Base-by-base conservation (phyloP, 2,113 vertebrate species). In the Ovis aries region DNA sequence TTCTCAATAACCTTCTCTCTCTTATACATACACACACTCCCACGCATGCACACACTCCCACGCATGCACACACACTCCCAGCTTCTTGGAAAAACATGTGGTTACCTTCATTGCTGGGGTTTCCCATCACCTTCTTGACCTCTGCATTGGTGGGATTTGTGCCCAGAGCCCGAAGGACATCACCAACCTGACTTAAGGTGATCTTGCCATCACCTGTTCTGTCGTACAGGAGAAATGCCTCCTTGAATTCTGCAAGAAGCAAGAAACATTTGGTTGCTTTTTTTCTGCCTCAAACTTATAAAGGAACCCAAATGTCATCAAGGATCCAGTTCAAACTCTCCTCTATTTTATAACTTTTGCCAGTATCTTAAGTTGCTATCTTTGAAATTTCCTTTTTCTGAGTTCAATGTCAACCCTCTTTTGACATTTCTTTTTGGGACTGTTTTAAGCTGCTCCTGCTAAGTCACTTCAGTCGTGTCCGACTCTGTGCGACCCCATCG, bases 201-300 rank as follows among this genome's bases (percentile, higher is more conserved):
- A 99, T 99, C 98, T 99, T 99, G 99, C 48, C 97, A 96, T 99
- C 99, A 67, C 99, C 99, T 90, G 99, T 99, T 99, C 99, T 99
- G 99, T 99, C 99, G 92, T 99, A 99, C 98, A 99, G 99, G 98
- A 99, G 99, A 97, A 99, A 99, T 11, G 99, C 99, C 99, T 99
- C 99, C 99, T 99, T 99, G 99, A 99, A 99, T 95, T 99, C 99
- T 99, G 99, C 45, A 98, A 97, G 85, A 98, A 96, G 78, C 98
- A 88, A 98, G 64, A 45, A 91, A 31, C 78, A 83, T 95, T 94
- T 52, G 60, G 25, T 6, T 45, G 15, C 2, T 91, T 36, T 31
- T 29, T 33, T 89, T 45, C 36, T 60, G 36, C 60, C 31, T 85
- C 48, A 7, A 64, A 52, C 13, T 9, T 90, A 33, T 40, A n/a